phyloP scores from a whole-genome alignment of 2,797 vertebrate genomes.

The Schizopygopsis pylzovi region DNA sequence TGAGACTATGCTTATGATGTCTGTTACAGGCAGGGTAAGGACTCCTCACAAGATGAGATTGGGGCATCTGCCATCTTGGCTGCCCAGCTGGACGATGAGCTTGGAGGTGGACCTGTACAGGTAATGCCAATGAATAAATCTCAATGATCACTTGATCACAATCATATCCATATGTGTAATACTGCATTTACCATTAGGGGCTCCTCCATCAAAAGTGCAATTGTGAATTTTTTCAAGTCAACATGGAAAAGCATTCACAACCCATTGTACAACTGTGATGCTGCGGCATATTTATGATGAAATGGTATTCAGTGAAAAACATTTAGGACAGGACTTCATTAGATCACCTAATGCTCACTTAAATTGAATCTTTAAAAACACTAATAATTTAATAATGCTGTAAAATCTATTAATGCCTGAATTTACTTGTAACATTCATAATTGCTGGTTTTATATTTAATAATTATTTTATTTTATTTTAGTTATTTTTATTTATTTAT shows the following conservation, averaged over 20 bases:
- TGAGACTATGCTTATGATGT: not conserved
- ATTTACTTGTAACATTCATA: not conserved
- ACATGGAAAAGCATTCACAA: not conserved
- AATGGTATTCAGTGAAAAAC: not conserved
- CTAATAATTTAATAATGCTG: not conserved
- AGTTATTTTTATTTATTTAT: not conserved
- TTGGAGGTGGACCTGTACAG: constrained; percentile 93
- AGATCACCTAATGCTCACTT: not conserved
- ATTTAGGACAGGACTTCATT: not conserved
- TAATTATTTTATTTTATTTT: too few species aligned
- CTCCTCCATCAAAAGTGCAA: not conserved
- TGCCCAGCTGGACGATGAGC: constrained; percentile 91
- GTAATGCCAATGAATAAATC: constrained; percentile 69
- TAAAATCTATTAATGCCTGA: not conserved
- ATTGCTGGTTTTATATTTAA: not conserved
- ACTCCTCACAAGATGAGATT: constrained; percentile 92
- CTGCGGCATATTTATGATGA: not conserved
- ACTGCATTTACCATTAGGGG: constrained; percentile 6
- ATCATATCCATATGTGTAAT: not conserved
- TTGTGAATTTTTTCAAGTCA: not conserved
- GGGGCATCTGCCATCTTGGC: constrained; percentile 88
- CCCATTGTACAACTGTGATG: not conserved
- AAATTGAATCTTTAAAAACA: not conserved
- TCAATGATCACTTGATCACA: not conserved
- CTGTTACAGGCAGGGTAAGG: constrained; percentile 86